Base-by-base conservation (phyloP, 2,797 vertebrate species). In the Arnoldichthys spilopterus region DNA sequence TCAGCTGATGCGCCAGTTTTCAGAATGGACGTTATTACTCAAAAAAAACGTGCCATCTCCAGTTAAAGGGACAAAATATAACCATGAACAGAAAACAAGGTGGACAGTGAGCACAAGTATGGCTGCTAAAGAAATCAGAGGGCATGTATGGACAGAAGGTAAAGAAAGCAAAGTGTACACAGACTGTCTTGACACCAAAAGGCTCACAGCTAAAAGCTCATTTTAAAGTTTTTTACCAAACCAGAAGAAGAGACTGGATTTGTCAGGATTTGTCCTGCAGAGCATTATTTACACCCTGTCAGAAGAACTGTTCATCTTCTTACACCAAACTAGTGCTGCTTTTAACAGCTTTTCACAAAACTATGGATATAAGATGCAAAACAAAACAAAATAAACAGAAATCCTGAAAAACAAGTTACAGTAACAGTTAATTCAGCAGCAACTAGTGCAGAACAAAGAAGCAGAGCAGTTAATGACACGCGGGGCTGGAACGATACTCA, bases 141-240 rank as follows among this genome's bases (percentile, higher is more conserved):
- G 34, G 45, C 28, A 56, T 74, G 68, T 64, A 16, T 34, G 45
- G 7, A 47, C 24, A 77, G 43, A 64, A 54, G 64, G 30, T 20
- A 43, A 43, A 43, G 11, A 43, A 43, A 28, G 73, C 62, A 70
- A 32, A 43, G 72, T 40, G 54, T 49, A 62, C 34, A 66, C 66
- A 76, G 73, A 62, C 81, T 70, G 83, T 83, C 76, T 84, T 80
- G 49, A 72, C 63, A 72, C 43, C 71, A 77, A 54, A 66, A 68
- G 24, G 51, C 67, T 61, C 1, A 22, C 32, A 30, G 12, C 54
- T 40, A 43, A 67, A 64, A 58, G 67, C 32, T 40, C n/a, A 37
- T 12, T 28, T 53, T 20, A 32, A 32, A 45, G 11, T 45, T 26
- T 37, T 24, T 28, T 20, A 63, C 20, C 64, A 49, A 77, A 32